These are phyloP conservation scores for Ceyx cyanopectus DNA, from an alignment of 2,113 vertebrate species.

Conservation along the genomic window DNA sequence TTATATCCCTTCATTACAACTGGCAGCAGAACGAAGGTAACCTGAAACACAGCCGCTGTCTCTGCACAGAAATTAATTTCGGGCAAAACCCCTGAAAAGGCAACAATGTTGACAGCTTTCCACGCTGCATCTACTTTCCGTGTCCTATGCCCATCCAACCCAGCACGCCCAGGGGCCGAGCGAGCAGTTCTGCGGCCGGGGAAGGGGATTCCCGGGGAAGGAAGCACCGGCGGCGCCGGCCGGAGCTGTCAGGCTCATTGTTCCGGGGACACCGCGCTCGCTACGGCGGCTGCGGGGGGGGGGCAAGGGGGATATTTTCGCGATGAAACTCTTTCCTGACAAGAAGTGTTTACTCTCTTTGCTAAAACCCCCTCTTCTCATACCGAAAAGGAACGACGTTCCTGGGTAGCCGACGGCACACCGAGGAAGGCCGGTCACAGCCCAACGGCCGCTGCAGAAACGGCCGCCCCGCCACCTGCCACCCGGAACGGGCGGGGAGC, in stretches of 20 bases:
- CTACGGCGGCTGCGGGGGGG: background rate
- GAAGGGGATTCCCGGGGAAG: background rate
- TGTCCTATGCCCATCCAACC: rapidly evolving
- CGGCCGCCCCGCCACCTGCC: conserved; percentile 9
- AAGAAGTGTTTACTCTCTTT: background rate
- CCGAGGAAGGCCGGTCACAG: background rate
- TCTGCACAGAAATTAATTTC: too few species aligned
- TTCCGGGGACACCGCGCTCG: background rate
- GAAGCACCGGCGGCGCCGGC: background rate
- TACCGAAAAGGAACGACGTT: background rate
- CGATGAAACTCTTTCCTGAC: background rate
- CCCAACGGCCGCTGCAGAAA: too few species aligned
- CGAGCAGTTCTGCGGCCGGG: background rate
- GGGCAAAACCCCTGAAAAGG: background rate
- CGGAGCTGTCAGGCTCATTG: conserved; percentile 35
- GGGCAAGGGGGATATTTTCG: background rate
- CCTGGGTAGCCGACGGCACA: background rate
- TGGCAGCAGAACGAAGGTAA: background rate
- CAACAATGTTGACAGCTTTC: background rate
- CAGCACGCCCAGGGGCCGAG: background rate
- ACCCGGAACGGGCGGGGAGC: background rate
- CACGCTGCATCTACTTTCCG: too few species aligned
- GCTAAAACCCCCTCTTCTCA: background rate
- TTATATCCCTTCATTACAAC: background rate
- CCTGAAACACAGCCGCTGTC: background rate